Conservation (phyloP, 2,888 invertebrate species). For the Phalangium opilio region DNA sequence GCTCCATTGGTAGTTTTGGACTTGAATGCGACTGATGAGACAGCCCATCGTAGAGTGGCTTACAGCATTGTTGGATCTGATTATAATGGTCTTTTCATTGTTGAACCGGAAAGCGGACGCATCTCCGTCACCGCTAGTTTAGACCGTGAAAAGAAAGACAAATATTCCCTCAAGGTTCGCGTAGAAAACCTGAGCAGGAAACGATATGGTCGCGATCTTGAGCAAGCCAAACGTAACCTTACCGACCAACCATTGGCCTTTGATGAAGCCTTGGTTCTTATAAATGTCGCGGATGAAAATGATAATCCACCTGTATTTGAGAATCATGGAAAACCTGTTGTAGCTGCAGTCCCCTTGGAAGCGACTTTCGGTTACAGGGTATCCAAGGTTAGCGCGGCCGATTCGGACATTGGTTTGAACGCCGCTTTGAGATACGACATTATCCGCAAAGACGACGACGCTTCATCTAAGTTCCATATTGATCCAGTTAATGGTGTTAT, state of each 20-base stretch:
- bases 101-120: slow-evolving; percentile 55
- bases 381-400: slow-evolving; percentile 54
- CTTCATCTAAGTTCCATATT: slow-evolving; percentile 56
- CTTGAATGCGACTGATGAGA: slow-evolving; percentile 53
- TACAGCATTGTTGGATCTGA: slow-evolving; percentile 24
- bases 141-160: slow-evolving; percentile 52
- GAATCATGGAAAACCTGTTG: slow-evolving; percentile 55
- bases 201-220: not conserved
- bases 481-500: slow-evolving; percentile 61
- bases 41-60: slow-evolving; percentile 22
- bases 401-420: slow-evolving; percentile 57
- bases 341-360: slow-evolving; percentile 64
- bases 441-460: slow-evolving; percentile 44
- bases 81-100: slow-evolving; percentile 25
- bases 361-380: slow-evolving; percentile 69
- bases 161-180: slow-evolving; percentile 40
- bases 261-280: slow-evolving; percentile 63
- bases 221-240: not conserved
- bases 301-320: slow-evolving; percentile 66
- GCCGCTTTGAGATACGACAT: slow-evolving; percentile 66
- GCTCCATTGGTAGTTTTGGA: slow-evolving; percentile 53
- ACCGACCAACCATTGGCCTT: slow-evolving; percentile 20
- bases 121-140: slow-evolving; percentile 54
- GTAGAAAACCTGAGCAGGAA: slow-evolving; percentile 16
- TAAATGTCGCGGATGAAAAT: slow-evolving; percentile 61